These are phyloP conservation scores for Drosophila mojavensis DNA, from an alignment of 1,140 invertebrate genomes.

Conservation along the genomic window DNA sequence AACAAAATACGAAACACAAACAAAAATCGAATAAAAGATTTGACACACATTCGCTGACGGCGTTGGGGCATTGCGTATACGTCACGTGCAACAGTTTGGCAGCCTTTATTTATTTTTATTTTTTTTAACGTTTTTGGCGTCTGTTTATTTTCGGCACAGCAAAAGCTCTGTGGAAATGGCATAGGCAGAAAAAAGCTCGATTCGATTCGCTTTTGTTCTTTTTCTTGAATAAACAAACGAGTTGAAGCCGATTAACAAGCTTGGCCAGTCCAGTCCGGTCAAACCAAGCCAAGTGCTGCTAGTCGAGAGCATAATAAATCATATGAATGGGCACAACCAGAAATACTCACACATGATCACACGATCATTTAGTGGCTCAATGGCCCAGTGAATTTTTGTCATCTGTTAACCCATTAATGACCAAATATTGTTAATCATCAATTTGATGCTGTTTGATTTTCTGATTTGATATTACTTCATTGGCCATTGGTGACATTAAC, in stretches of 20 bases:
- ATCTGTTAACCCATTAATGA: conserved; percentile 34
- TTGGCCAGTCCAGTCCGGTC: background rate
- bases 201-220: conserved; percentile 5
- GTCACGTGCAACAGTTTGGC: conserved; percentile 52
- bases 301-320: conserved; percentile 32
- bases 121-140: conserved; percentile 7
- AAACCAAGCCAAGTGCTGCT: background rate
- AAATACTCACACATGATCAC: conserved; percentile 39
- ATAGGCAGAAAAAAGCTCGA: conserved; percentile 26
- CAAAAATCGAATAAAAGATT: conserved; percentile 13
- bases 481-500: no score
- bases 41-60: conserved; percentile 59
- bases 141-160: conserved; percentile 7
- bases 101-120: conserved; percentile 1
- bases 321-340: conserved; percentile 45
- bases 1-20: background rate
- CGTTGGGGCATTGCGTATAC: conserved; percentile 62
- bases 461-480: background rate
- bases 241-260: conserved; percentile 39
- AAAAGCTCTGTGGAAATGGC: background rate
- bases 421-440: conserved; percentile 5
- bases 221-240: conserved; percentile 45
- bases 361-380: conserved; percentile 4
- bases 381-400: conserved; percentile 13
- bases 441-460: background rate